These are phyloP conservation scores for Rhabditoides inermis DNA, from an alignment of 2,888 invertebrate genomes.

Conservation along the genomic window DNA sequence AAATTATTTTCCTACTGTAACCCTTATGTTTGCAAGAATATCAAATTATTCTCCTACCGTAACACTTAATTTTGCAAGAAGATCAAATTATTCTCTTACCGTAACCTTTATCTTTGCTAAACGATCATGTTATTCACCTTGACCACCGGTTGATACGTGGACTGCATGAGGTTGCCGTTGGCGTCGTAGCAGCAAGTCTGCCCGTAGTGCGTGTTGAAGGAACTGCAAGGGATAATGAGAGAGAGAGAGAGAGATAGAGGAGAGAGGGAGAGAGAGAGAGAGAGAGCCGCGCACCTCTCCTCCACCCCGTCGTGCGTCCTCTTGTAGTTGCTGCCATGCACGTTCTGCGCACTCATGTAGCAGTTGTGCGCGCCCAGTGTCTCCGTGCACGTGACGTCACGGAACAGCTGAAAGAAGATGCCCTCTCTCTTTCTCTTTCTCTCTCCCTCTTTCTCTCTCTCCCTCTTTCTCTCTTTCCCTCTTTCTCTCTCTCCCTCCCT, in stretches of 20 bases:
- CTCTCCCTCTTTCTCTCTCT: too few species aligned
- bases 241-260: background rate
- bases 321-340: conserved; percentile 27
- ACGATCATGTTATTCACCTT: too few species aligned
- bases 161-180: conserved; percentile 78
- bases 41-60: too few species aligned
- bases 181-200: conserved; percentile 95
- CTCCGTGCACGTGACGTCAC: conserved; percentile 64
- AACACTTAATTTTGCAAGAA: too few species aligned
- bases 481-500: too few species aligned
- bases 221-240: conserved; percentile 14
- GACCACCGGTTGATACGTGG: conserved; percentile 74
- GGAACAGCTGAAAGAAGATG: conserved; percentile 22
- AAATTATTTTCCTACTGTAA: too few species aligned
- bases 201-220: conserved; percentile 58
- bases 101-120: too few species aligned
- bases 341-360: conserved; percentile 50
- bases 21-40: too few species aligned
- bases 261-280: background rate
- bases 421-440: too few species aligned
- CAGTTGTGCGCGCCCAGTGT: conserved; percentile 84
- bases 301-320: conserved; percentile 4
- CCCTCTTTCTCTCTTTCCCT: too few species aligned
- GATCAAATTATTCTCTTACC: too few species aligned
- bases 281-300: background rate